Percentiles rank a stretch among this genome's conserved stretches.
These are phyloP conservation scores for Pristionchus japonicus DNA, from an alignment of 2,888 invertebrate genomes.

Conservation along the genomic window DNA sequence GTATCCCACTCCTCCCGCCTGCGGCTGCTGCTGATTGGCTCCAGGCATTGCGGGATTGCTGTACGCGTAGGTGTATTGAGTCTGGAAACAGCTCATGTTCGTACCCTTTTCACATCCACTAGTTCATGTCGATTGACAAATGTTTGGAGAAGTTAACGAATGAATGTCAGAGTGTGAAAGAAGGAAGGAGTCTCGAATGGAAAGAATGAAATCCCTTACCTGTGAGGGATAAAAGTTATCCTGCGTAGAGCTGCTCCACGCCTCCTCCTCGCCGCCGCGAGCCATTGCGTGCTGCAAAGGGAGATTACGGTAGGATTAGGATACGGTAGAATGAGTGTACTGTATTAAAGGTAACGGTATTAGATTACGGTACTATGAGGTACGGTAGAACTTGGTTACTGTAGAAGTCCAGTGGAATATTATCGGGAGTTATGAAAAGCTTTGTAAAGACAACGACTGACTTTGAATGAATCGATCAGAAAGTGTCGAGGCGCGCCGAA, in stretches of 20 bases:
- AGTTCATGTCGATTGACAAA: no score
- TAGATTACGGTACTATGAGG: background rate
- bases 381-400: no score
- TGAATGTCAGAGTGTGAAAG: background rate
- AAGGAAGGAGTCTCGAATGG: no score
- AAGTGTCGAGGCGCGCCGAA: background rate
- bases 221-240: background rate
- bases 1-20: background rate
- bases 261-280: background rate
- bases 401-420: no score
- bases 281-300: background rate
- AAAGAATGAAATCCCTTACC: background rate
- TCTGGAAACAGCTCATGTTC: no score
- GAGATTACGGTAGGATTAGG: background rate
- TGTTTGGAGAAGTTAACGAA: no score
- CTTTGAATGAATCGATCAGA: background rate
- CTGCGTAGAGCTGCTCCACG: background rate
- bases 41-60: background rate
- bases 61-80: slow-evolving; percentile 12
- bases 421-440: no score
- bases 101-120: no score
- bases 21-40: background rate
- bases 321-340: no score
- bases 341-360: background rate
- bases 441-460: background rate